A percentile compares a stretch with the other conserved stretches of the same genome.
phyloP scores from a whole-genome alignment of 2,113 vertebrate genomes.

The Platysteira castanea region DNA sequence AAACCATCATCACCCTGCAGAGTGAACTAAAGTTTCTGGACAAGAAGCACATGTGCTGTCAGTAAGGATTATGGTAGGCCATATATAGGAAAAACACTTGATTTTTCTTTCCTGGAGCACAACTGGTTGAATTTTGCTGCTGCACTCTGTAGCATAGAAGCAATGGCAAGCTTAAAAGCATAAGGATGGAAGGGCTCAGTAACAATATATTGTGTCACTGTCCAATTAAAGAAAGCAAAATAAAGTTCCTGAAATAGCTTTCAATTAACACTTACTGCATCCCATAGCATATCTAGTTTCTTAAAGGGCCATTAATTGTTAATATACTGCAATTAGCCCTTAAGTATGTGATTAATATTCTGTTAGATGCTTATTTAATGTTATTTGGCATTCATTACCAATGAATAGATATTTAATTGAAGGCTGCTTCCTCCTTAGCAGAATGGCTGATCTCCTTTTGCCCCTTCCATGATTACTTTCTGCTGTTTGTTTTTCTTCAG shows the following conservation, averaged over 20 bases:
- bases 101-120: neutral
- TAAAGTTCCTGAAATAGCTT: slow-evolving; percentile 47
- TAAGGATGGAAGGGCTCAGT: neutral
- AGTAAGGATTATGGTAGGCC: neutral
- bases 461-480: slow-evolving; percentile 28
- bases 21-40: neutral
- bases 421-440: slow-evolving; percentile 9
- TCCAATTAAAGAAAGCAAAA: slow-evolving; percentile 59
- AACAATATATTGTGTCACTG: slow-evolving; percentile 18
- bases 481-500: slow-evolving; percentile 49
- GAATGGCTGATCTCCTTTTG: slow-evolving; percentile 12
- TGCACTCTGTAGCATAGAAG: neutral
- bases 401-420: slow-evolving; percentile 66
- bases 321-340: slow-evolving; percentile 59
- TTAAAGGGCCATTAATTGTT: slow-evolving; percentile 64
- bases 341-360: slow-evolving; percentile 70
- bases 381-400: slow-evolving; percentile 63
- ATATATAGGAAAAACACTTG: neutral
- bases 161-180: neutral
- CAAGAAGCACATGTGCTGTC: neutral
- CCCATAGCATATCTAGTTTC: slow-evolving; percentile 38
- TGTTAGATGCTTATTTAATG: slow-evolving; percentile 68
- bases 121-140: neutral
- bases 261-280: slow-evolving; percentile 52
- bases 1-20: neutral